These are phyloP conservation scores for Idaea dimidiata DNA, from an alignment of 2,888 invertebrate species.

Conservation along the genomic window DNA sequence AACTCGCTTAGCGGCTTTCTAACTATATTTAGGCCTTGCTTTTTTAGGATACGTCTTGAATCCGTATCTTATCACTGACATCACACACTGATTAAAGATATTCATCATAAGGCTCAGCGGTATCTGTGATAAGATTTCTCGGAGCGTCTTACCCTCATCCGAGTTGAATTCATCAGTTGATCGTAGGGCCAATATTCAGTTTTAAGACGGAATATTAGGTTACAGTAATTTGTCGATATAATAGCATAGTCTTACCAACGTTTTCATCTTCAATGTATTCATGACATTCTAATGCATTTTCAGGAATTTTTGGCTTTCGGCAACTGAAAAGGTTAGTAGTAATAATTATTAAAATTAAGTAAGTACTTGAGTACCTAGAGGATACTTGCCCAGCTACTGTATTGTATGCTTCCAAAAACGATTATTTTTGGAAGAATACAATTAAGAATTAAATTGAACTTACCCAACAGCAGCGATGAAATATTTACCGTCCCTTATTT, in stretches of 20 bases:
- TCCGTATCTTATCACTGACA: too few relatives aligned
- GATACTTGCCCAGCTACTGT: not conserved
- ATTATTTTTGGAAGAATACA: conserved; percentile 5
- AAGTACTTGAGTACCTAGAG: not conserved
- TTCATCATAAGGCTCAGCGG: too few relatives aligned
- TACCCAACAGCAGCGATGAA: conserved; percentile 76
- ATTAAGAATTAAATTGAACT: conserved; percentile 16
- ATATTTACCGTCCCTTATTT: conserved; percentile 73
- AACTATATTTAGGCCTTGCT: too few relatives aligned
- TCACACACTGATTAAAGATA: too few relatives aligned
- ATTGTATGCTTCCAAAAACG: not conserved
- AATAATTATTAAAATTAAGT: too few relatives aligned
- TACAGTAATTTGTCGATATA: not conserved
- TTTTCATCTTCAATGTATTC: conserved; percentile 77
- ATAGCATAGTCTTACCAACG: conserved; percentile 54
- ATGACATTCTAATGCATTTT: conserved; percentile 74
- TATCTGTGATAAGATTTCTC: too few relatives aligned
- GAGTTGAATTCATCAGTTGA: too few relatives aligned
- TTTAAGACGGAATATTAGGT: too few relatives aligned
- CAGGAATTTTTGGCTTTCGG: conserved; percentile 74
- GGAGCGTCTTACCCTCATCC: too few relatives aligned
- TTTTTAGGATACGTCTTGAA: too few relatives aligned
- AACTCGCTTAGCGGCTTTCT: too few relatives aligned
- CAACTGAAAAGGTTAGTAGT: conserved; percentile 49
- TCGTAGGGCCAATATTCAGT: too few relatives aligned